Evolutionary conservation across 2,797 vertebrate genomes (phyloP).

Genomic region (Peromyscus melanophrys): DNA sequence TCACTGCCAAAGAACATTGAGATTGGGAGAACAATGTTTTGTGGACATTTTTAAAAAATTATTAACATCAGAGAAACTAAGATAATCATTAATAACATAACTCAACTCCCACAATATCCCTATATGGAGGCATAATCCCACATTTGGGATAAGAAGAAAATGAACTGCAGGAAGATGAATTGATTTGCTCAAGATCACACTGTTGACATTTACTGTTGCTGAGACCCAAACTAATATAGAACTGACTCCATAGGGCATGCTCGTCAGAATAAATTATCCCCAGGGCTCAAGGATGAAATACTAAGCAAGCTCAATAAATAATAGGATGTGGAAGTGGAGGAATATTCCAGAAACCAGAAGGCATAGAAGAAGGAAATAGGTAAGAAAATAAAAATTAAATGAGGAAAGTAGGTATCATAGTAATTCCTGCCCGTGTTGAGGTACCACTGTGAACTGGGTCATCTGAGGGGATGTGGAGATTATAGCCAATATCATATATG

Average conservation of each 20-base stretch:
- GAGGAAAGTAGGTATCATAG: neutral
- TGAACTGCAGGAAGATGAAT: neutral
- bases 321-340: neutral
- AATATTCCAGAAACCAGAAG: neutral
- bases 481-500: neutral
- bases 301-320: neutral
- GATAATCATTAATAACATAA: neutral
- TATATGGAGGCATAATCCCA: neutral
- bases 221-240: neutral
- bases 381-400: neutral
- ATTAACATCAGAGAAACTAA: neutral
- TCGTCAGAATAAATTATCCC: neutral
- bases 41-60: neutral
- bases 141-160: neutral
- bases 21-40: neutral
- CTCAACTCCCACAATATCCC: neutral
- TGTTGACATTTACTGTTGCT: neutral
- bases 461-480: neutral
- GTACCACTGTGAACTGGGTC: neutral
- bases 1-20: neutral
- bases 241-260: neutral
- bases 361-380: neutral
- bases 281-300: neutral
- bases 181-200: conserved; percentile 21
- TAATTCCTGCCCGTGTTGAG: neutral